phyloP scores from a whole-genome alignment of 2,888 invertebrate species.

The Brachynemurus nebulosus region DNA sequence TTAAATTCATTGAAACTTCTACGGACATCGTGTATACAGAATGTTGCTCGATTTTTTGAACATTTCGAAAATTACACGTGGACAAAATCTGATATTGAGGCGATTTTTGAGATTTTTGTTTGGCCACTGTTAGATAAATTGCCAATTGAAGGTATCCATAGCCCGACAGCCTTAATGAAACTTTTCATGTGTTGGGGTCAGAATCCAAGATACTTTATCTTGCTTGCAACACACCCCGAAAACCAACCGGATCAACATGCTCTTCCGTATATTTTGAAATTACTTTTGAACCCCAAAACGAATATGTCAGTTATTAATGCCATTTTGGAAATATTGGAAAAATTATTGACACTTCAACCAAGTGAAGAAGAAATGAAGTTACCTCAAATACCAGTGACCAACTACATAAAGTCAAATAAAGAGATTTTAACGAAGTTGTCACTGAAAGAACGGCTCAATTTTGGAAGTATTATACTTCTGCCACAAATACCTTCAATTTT shows the following conservation, averaged over 20 bases:
- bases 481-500: conserved; percentile 61
- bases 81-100: conserved; percentile 52
- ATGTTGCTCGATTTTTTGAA: conserved; percentile 58
- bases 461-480: conserved; percentile 56
- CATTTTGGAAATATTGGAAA: conserved; percentile 62
- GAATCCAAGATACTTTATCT: conserved; percentile 59
- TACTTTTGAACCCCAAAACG: conserved; percentile 56
- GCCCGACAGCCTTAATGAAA: conserved; percentile 68
- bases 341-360: conserved; percentile 49
- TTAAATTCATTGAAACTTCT: conserved; percentile 49
- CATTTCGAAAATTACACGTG: conserved; percentile 67
- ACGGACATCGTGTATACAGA: conserved; percentile 44
- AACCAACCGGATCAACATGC: conserved; percentile 37
- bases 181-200: conserved; percentile 69
- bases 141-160: conserved; percentile 65
- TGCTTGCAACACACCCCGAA: conserved; percentile 47
- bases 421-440: conserved; percentile 24
- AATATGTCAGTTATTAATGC: conserved; percentile 48
- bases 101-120: conserved; percentile 61
- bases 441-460: conserved; percentile 40
- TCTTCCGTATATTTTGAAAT: conserved; percentile 51
- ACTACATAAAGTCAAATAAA: conserved; percentile 29
- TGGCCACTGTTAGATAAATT: conserved; percentile 69
- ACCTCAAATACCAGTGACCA: conserved; percentile 27
- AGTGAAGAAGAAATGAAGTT: conserved; percentile 39